Evolutionary conservation across 2,797 vertebrate species (phyloP).

Genomic region (Philypnodon macrostomus): DNA sequence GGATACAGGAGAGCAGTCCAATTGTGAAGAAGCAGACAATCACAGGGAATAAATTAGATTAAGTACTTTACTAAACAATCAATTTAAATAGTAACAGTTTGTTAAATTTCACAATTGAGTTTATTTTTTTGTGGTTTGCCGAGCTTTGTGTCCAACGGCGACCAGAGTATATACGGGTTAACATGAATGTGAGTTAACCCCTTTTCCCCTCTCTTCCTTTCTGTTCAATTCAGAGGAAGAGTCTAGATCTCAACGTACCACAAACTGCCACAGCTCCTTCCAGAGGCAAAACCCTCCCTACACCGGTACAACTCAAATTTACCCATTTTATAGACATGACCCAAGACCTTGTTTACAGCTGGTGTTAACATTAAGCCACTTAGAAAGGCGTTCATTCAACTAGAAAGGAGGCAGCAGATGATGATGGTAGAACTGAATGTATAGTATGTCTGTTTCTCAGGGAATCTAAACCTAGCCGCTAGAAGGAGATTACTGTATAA

Average conservation of each 20-base stretch:
- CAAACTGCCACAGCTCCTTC: slow-evolving; percentile 87
- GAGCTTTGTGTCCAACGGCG: slow-evolving; percentile 21
- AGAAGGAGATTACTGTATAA: too few species aligned
- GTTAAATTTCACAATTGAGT: background rate
- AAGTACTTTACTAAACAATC: too few species aligned
- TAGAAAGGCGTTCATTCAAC: background rate
- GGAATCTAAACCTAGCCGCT: too few species aligned
- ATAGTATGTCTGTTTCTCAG: too few species aligned
- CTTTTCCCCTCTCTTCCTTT: slow-evolving; percentile 60
- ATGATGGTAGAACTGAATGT: too few species aligned
- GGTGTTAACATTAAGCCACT: slow-evolving; percentile 38
- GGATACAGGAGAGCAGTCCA: background rate
- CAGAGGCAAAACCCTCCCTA: slow-evolving; percentile 96
- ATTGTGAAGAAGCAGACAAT: background rate
- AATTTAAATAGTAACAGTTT: too few species aligned
- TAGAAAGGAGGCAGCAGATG: too few species aligned
- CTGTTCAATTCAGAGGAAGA: slow-evolving; percentile 88
- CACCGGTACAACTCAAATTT: slow-evolving; percentile 84
- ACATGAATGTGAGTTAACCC: slow-evolving; percentile 57
- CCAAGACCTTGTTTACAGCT: slow-evolving; percentile 46
- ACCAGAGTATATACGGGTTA: slow-evolving; percentile 23
- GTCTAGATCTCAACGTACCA: slow-evolving; percentile 89
- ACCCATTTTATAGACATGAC: slow-evolving; percentile 69
- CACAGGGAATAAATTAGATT: background rate
- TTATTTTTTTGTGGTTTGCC: background rate